A percentile compares a stretch with the other conserved stretches of the same genome.
Conservation (phyloP, 2,797 vertebrate genomes). For the Mormyrus proboscirostris region DNA sequence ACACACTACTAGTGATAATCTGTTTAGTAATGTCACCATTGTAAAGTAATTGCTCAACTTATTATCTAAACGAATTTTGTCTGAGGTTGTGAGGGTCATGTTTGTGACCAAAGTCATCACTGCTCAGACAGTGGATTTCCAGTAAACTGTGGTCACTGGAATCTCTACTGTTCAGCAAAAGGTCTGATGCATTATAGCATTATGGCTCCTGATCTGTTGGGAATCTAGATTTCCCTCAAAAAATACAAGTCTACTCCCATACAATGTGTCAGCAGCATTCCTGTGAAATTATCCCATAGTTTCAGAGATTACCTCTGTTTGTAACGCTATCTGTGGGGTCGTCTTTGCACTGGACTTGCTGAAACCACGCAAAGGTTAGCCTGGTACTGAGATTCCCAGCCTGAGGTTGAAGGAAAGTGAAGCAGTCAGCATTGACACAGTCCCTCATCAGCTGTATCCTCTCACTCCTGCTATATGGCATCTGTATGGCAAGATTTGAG, state of each 20-base stretch:
- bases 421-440: background rate
- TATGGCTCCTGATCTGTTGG: background rate
- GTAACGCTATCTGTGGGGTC: background rate
- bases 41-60: background rate
- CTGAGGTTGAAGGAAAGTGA: background rate
- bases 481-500: background rate
- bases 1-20: background rate
- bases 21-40: background rate
- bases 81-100: conserved; percentile 8
- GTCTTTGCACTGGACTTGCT: background rate
- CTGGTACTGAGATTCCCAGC: background rate
- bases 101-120: background rate
- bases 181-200: background rate
- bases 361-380: background rate
- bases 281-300: background rate
- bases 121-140: background rate
- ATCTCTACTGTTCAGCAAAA: background rate
- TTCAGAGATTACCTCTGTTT: background rate
- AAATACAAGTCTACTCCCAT: background rate
- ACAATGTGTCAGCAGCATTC: background rate
- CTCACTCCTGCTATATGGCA: background rate
- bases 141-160: background rate
- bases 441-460: background rate
- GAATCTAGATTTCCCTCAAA: background rate
- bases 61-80: background rate